Conservation (phyloP, 2,797 vertebrate genomes). For the Falco cherrug region DNA sequence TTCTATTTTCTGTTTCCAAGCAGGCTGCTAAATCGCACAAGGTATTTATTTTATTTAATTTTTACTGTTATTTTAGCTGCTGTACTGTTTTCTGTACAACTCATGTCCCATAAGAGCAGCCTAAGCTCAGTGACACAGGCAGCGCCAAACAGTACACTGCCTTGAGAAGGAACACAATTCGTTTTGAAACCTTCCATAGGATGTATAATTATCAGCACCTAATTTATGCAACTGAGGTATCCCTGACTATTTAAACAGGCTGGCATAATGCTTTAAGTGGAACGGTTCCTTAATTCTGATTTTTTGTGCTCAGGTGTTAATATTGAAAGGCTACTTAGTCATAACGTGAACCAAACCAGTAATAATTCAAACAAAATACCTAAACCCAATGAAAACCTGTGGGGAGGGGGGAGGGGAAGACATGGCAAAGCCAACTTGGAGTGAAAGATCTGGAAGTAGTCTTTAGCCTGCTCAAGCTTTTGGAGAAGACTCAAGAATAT, state of each 20-base stretch:
- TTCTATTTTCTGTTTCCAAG: neutral
- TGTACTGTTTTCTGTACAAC: neutral
- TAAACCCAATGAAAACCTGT: neutral
- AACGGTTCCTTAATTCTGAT: slow-evolving; percentile 20
- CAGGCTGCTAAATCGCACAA: neutral
- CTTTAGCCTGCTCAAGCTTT: neutral
- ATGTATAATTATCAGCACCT: neutral
- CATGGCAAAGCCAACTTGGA: neutral
- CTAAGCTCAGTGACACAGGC: neutral
- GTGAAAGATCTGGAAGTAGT: neutral
- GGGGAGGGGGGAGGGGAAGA: too few relatives aligned
- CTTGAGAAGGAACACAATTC: neutral
- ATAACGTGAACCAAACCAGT: neutral
- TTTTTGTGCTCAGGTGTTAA: slow-evolving; percentile 40
- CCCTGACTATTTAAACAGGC: neutral
- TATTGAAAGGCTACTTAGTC: neutral
- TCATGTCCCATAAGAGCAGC: neutral
- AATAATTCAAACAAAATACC: neutral
- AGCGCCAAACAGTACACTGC: neutral
- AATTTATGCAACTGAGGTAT: slow-evolving; percentile 20
- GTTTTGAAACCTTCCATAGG: slow-evolving; percentile 3
- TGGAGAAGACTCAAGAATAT: neutral
- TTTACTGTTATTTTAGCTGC: neutral
- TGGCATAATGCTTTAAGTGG: neutral
- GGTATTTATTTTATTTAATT: neutral